Conservation (phyloP, 2,797 vertebrate species). For the Apodemus agrarius region DNA sequence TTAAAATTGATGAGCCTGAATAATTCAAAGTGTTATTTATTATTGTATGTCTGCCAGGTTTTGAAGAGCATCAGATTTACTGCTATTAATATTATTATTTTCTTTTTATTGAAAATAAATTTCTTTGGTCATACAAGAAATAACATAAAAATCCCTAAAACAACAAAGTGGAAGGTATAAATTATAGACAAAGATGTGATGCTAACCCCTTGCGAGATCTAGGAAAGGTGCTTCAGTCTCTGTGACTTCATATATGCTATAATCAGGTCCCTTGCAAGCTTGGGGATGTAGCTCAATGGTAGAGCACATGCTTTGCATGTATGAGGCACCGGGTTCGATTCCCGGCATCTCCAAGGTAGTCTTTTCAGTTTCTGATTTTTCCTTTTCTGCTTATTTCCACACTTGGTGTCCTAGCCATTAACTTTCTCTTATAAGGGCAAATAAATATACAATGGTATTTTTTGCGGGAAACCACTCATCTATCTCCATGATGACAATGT, state of each 20-base stretch:
- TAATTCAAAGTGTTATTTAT: slow-evolving; percentile 59
- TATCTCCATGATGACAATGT: background rate
- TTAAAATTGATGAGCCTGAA: slow-evolving; percentile 54
- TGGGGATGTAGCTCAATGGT: background rate
- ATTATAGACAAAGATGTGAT: too few relatives aligned
- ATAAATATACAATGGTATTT: too few relatives aligned
- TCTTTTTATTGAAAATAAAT: background rate
- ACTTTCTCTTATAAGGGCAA: too few relatives aligned
- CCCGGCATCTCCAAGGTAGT: accelerated
- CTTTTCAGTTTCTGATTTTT: background rate
- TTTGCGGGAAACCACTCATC: too few relatives aligned
- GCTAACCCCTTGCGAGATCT: background rate
- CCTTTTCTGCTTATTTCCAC: background rate
- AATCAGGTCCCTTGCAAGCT: accelerated
- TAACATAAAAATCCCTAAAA: background rate
- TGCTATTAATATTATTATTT: background rate
- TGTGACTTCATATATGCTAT: too few relatives aligned
- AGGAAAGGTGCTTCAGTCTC: background rate
- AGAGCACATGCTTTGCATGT: too few relatives aligned
- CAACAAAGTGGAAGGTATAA: background rate
- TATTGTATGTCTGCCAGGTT: slow-evolving; percentile 2
- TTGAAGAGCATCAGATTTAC: background rate
- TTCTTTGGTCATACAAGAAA: background rate
- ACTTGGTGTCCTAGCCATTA: background rate
- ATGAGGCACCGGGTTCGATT: too few relatives aligned